Base-by-base conservation (phyloP, 2,888 invertebrate species). In the Crepidodera aurea region DNA sequence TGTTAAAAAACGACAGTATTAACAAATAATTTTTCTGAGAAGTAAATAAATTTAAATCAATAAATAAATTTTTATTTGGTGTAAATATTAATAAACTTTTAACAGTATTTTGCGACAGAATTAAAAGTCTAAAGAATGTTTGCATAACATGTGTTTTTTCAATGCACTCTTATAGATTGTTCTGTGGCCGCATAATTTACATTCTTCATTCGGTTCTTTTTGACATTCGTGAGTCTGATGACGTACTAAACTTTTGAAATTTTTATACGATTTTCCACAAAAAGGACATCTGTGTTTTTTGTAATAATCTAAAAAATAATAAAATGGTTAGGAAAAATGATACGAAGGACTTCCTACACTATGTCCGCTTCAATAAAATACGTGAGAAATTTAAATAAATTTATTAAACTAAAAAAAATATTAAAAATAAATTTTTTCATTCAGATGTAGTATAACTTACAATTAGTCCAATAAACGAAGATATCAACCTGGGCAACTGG, bases 171-270 rank as follows among this genome's bases (percentile, higher is more conserved):
- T 68, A 48, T 73, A 72, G 15, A 70, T 70, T 8, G 67, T 70
- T 39, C 62, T 65, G 62, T 69, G 69, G 13, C 6, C 37, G 40
- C 72, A 72, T 22, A 63, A 6, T 12, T 12, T 13, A 40, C 73
- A 73, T 6, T 44, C 13, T 29, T 69, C 71, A 5, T 60, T 64
- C 0, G 71, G 69, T 46, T 69, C 69, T 40, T 66, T 68, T 13
- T 68, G 68, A 57, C 73, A 73, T 37, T 71, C 70, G 55, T 69
- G 64, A 16, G 65, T 69, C 8, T 59, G 12, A 50, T 73, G 73
- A 4, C 67, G 53, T 8, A 88, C 85, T 72, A 91, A 85, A 27
- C 90, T 89, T 71, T 88, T 88, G 80, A 89, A 88, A 82, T 89
- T 89, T 70, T 87, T 87, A 80, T 91, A 91, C n/a, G 50, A 59